Percentiles rank a stretch among this genome's conserved stretches.
Evolutionary conservation across 2,888 invertebrate species (phyloP).

Genomic region (Ceramica pisi): DNA sequence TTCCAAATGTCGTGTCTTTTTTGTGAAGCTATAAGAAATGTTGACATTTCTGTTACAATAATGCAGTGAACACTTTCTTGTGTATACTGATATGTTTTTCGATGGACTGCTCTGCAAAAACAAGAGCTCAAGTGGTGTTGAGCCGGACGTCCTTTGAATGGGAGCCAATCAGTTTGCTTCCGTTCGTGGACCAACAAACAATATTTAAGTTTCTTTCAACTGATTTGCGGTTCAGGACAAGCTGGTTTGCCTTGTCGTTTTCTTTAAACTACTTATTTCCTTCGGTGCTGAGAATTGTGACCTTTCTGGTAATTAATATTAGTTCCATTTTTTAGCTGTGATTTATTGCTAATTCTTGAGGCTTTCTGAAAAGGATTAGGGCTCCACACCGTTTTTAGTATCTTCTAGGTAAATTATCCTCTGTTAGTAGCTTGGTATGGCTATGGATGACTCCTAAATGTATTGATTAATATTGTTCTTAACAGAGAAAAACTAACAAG

Average conservation of each 20-base stretch:
- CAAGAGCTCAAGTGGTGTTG: conserved; percentile 57
- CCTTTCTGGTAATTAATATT: too few species aligned
- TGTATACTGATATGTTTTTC: conserved; percentile 30
- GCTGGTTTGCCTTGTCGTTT: background rate
- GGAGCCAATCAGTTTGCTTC: conserved; percentile 67
- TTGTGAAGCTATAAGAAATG: conserved; percentile 15
- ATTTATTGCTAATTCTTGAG: too few species aligned
- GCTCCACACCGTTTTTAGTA: background rate
- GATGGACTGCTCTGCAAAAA: conserved; percentile 51
- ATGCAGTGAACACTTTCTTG: conserved; percentile 10
- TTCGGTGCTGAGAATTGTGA: too few species aligned
- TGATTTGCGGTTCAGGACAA: conserved; percentile 27
- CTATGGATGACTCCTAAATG: background rate
- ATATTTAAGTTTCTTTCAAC: conserved; percentile 36
- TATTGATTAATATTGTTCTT: background rate
- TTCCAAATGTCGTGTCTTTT: conserved; percentile 25
- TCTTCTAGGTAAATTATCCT: background rate
- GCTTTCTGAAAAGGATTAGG: too few species aligned
- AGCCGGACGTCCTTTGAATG: conserved; percentile 68
- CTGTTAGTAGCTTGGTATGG: background rate
- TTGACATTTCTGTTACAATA: conserved; percentile 13
- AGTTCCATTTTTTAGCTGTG: too few species aligned
- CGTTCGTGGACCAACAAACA: conserved; percentile 57
- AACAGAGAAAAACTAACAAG: background rate
- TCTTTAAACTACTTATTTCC: background rate